Base-by-base conservation (phyloP, 1,140 invertebrate species). In the Drosophila rhopaloa region DNA sequence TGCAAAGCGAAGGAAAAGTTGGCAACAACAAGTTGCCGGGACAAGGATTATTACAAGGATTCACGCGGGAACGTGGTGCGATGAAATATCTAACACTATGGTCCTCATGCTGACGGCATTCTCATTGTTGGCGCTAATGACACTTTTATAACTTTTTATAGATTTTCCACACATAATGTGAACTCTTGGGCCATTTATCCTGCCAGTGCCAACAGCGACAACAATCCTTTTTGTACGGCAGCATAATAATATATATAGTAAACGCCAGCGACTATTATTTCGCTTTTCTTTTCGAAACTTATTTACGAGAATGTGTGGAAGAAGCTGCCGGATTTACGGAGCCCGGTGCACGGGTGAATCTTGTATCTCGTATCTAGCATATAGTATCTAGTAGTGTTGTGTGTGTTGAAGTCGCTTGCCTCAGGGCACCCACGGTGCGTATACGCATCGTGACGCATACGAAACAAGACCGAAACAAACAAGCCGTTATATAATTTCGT, bases 121-220 rank as follows among this genome's bases (percentile, higher is more conserved):
- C 65, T 74, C 70, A 89, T 89, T 89, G 84, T 89, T 73, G 76
- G 60, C 82, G 81, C 84, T 89, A 89, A 89, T 89, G 84, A 89
- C 84, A 89, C 84, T 89, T 89, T 89, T 89, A 89, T 89, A 89
- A 89, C 84, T 84, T 89, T 89, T 89, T 83, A 89, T 89, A 89
- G 84, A 89, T 89, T 89, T 84, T 78, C 74, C 84, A 84, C 84
- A 81, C 84, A 84, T 89, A 81, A 72, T 81, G 84, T 55, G 84
- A 88, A 78, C 84, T 76, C 53, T 88, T 65, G 57, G 67, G 83
- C 80, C 83, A 88, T 88, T 88, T 89, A 86, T 82, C 70, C 70
- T 79, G 59, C 55, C 79, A 57, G 75, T 79, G 59, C 58, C 79
- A 53, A 67, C 57, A 71, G 65, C 75, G 83, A 67, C 79, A 82